Conservation (phyloP, 2,797 vertebrate species). For the Channa striata region DNA sequence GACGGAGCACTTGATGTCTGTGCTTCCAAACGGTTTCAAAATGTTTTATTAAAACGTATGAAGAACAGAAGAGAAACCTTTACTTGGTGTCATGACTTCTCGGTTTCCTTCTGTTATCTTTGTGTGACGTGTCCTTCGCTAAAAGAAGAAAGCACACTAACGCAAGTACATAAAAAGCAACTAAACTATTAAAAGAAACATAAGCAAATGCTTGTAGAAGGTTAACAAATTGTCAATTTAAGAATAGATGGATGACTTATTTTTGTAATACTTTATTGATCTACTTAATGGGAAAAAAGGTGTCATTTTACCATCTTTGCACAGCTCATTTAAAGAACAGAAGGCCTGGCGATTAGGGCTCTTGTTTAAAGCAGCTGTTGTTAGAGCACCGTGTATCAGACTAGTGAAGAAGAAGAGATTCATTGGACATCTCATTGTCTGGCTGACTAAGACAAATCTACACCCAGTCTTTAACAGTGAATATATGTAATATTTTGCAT, state of each 20-base stretch:
- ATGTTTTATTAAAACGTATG: not conserved
- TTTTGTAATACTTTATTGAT: constrained; percentile 37
- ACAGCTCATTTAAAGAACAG: constrained; percentile 15
- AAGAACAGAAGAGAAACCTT: not conserved
- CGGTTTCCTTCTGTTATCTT: constrained; percentile 7
- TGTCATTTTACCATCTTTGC: constrained; percentile 20
- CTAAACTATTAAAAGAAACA: constrained; percentile 10
- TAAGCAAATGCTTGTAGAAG: constrained; percentile 21
- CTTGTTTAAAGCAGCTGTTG: not conserved
- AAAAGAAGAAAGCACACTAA: not conserved
- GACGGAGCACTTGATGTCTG: not conserved
- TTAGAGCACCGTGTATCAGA: constrained; percentile 5
- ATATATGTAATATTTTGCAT: not conserved
- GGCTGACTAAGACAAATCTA: constrained; percentile 3
- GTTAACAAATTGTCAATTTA: constrained; percentile 34
- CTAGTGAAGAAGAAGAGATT: not conserved
- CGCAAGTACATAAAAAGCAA: constrained; percentile 30
- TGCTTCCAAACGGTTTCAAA: not conserved
- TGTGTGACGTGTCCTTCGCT: constrained; percentile 13
- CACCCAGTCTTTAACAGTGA: not conserved
- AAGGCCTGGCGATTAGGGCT: not conserved
- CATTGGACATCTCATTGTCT: constrained; percentile 6
- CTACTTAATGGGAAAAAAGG: constrained; percentile 1
- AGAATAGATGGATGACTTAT: constrained; percentile 23
- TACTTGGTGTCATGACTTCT: not conserved